phyloP scores from a whole-genome alignment of 2,113 vertebrate genomes.

The Prinia subflava region DNA sequence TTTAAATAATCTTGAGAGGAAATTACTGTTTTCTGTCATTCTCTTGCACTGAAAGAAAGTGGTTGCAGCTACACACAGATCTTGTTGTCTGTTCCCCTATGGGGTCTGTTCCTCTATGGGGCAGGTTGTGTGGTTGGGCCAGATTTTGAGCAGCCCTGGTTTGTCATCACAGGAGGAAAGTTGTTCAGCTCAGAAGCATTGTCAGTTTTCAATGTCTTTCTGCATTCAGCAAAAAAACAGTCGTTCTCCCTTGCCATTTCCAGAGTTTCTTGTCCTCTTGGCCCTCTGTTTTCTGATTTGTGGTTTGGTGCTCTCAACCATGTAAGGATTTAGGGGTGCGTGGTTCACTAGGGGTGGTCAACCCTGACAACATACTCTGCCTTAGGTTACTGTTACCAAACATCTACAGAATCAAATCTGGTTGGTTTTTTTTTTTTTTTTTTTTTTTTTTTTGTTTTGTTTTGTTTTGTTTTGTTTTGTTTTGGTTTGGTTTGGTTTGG shows the following conservation, averaged over 20 bases:
- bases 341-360: background rate
- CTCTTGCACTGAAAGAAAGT: background rate
- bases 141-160: background rate
- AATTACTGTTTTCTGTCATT: background rate
- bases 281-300: background rate
- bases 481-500: too few species aligned
- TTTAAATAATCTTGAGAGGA: background rate
- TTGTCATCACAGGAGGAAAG: fast-evolving
- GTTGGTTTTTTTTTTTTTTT: background rate
- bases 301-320: background rate
- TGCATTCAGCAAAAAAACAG: background rate
- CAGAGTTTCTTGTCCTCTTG: background rate
- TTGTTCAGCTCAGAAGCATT: background rate
- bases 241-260: background rate
- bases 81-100: background rate
- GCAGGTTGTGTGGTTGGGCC: fast-evolving
- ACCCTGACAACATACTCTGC: background rate
- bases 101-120: background rate
- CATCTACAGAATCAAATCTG: background rate
- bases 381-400: background rate
- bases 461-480: too few species aligned
- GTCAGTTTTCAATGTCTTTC: background rate
- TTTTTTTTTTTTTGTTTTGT: background rate
- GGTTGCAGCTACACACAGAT: background rate
- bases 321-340: background rate